These are phyloP conservation scores for Lophura nycthemera DNA, from an alignment of 2,113 vertebrate genomes.

Conservation along the genomic window DNA sequence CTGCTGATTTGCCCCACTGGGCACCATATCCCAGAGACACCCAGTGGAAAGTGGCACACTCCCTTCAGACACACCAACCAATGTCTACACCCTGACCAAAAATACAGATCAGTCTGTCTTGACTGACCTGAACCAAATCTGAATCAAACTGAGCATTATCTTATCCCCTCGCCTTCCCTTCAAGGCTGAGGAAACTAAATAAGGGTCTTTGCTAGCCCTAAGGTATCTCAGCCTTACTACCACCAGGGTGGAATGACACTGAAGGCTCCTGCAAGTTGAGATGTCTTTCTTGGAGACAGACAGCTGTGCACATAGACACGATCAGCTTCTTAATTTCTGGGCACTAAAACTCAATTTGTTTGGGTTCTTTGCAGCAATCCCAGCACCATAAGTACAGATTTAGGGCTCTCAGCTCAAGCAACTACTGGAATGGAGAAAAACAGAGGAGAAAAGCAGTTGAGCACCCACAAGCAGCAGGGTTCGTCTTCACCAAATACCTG, in stretches of 20 bases:
- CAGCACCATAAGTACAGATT: not conserved
- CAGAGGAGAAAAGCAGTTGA: not conserved
- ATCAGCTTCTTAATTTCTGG: not conserved
- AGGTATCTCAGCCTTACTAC: not conserved
- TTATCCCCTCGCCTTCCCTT: not conserved
- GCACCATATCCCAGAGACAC: not conserved
- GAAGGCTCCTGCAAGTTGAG: not conserved
- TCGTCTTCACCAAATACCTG: not conserved
- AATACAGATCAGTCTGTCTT: no score
- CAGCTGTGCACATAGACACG: not conserved
- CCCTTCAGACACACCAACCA: no score
- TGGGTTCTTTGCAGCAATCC: not conserved
- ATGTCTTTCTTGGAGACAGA: not conserved
- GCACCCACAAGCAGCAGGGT: not conserved
- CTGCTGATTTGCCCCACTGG: rapidly evolving
- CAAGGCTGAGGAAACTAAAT: not conserved
- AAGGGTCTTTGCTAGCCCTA: not conserved
- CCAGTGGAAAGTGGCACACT: not conserved
- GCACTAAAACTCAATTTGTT: not conserved
- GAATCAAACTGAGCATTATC: not conserved
- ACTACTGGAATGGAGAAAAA: not conserved
- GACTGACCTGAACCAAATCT: not conserved
- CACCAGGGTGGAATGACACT: not conserved
- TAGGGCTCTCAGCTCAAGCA: not conserved
- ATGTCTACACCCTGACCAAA: no score